A percentile compares a stretch with the other conserved stretches of the same genome.
Evolutionary conservation across 2,888 invertebrate species (phyloP).

Genomic region (Drosophila cognata): DNA sequence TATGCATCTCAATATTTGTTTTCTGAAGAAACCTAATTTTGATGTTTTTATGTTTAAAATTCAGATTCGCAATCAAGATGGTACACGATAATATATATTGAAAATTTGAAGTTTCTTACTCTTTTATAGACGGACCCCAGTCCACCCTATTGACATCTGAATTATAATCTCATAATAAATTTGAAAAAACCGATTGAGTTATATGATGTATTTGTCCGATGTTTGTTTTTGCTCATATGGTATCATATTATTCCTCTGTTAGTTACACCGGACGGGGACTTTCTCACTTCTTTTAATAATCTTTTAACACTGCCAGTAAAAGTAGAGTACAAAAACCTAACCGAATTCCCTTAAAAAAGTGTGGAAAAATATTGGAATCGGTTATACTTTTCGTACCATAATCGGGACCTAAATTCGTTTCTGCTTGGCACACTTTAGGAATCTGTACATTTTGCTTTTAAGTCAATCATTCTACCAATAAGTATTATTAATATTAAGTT

Average conservation of each 20-base stretch:
- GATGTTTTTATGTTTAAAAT: neutral
- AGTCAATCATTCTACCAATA: neutral
- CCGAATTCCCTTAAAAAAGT: neutral
- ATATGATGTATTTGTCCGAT: neutral
- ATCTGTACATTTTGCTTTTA: neutral
- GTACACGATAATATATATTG: neutral
- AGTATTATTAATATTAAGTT: neutral
- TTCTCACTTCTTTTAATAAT: neutral
- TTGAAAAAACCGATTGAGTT: neutral
- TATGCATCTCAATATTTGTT: neutral
- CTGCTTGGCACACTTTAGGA: neutral
- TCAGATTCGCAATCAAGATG: neutral
- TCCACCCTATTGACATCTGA: too few relatives aligned
- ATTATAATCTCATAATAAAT: neutral
- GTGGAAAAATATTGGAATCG: neutral
- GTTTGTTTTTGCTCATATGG: neutral
- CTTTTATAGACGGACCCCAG: neutral
- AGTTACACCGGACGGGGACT: neutral
- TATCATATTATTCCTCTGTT: neutral
- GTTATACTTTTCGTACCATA: neutral
- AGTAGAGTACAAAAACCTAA: neutral
- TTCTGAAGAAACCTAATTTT: neutral
- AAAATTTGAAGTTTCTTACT: neutral
- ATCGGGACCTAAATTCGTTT: neutral
- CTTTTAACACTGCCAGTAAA: neutral